phyloP scores from a whole-genome alignment of 2,797 vertebrate species.

The Microctenopoma stevenorrisi region DNA sequence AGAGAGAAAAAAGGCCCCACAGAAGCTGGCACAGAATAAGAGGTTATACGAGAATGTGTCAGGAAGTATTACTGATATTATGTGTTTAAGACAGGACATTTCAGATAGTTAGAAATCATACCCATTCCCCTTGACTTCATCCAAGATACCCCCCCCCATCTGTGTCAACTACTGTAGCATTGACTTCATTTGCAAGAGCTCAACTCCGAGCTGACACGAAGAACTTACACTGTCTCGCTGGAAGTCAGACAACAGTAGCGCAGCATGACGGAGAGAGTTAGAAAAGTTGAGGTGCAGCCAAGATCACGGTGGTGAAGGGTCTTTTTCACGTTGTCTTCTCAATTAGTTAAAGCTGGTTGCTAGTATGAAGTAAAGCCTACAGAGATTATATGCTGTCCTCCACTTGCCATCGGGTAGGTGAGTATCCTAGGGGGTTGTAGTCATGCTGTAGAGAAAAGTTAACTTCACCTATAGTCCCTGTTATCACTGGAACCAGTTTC shows the following conservation, averaged over 20 bases:
- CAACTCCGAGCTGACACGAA: constrained; percentile 64
- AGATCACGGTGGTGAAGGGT: constrained; percentile 74
- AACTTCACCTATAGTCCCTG: constrained; percentile 73
- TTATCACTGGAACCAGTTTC: constrained; percentile 64
- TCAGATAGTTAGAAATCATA: constrained; percentile 78
- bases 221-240: constrained; percentile 64
- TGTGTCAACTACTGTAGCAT: constrained; percentile 63
- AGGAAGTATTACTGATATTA: constrained; percentile 81
- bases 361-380: constrained; percentile 73
- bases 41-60: constrained; percentile 79
- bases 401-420: constrained; percentile 81
- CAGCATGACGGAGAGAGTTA: constrained; percentile 68
- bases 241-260: constrained; percentile 66
- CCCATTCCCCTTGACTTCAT: constrained; percentile 66
- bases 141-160: constrained; percentile 35
- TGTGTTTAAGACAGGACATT: constrained; percentile 78
- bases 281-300: constrained; percentile 79
- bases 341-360: constrained; percentile 86
- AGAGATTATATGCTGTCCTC: constrained; percentile 85
- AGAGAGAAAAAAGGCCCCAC: constrained; percentile 58
- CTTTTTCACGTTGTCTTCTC: constrained; percentile 85
- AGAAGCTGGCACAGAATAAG: constrained; percentile 71
- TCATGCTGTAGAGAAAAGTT: constrained; percentile 79
- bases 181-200: constrained; percentile 76
- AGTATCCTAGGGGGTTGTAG: constrained; percentile 73